These are phyloP conservation scores for Seira ritae DNA, from an alignment of 2,888 invertebrate genomes.

Conservation along the genomic window DNA sequence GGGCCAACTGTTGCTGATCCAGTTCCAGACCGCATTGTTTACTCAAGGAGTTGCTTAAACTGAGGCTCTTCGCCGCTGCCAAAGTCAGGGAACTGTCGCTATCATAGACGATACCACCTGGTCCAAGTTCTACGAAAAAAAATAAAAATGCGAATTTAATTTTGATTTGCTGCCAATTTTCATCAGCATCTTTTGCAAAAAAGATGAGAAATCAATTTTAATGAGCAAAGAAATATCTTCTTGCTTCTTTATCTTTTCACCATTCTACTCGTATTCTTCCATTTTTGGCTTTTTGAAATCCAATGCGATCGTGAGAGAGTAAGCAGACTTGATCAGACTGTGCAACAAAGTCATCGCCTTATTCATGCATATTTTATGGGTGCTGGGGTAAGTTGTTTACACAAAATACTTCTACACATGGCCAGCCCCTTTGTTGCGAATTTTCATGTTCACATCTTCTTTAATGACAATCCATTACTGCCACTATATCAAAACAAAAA, in stretches of 20 bases:
- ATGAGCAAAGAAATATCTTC: conserved; percentile 27
- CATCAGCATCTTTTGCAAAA: conserved; percentile 17
- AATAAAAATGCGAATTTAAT: conserved; percentile 7
- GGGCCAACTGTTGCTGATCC: conserved; percentile 62
- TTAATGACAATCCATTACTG: conserved; percentile 15
- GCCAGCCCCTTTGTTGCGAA: no score
- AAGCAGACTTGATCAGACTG: conserved; percentile 7
- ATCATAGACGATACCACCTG: conserved; percentile 73
- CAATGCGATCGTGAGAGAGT: conserved; percentile 3
- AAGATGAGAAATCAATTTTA: conserved; percentile 15
- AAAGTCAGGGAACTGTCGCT: conserved; percentile 75
- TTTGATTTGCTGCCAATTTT: background rate
- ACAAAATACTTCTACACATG: no score
- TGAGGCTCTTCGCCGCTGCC: conserved; percentile 75
- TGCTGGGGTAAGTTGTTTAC: background rate
- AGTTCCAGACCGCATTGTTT: conserved; percentile 74
- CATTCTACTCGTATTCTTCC: conserved; percentile 3
- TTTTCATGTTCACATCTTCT: conserved; percentile 15
- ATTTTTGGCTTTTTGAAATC: conserved; percentile 10
- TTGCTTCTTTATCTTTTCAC: background rate
- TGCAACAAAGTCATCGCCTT: conserved; percentile 9
- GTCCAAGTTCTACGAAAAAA: conserved; percentile 58
- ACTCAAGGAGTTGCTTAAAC: conserved; percentile 75
- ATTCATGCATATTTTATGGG: background rate
- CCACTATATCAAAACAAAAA: conserved; percentile 21